Evolutionary conservation across 2,797 vertebrate genomes (phyloP), one percentile per base, ranked within the genome.

Genomic region (Hapalemur alaotrensis): DNA sequence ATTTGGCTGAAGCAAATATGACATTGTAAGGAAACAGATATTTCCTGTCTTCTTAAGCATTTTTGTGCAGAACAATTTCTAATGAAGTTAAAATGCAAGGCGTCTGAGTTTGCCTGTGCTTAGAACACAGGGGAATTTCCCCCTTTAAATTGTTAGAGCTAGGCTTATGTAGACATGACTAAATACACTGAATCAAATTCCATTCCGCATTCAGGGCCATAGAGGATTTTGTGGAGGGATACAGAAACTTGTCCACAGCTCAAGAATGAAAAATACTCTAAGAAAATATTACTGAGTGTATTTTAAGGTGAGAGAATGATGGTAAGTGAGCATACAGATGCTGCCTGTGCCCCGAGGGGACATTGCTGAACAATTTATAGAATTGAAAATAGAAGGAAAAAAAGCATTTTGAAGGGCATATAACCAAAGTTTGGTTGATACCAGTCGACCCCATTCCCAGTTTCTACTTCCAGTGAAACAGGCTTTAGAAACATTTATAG

Each of bases 171-270:
- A 89, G 83, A 93, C 89, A 96, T 91, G 28, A 94, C 69, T 95
- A 95, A 95, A 95, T 43, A 91, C 84, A 97, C 14, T 76, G 67
- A 94, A 89, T 94, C 41, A 50, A 80, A 94, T 96, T 96, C 46
- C 59, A 93, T 69, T 80, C 70, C 32, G 65, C 12, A 38, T 87
- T 90, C 28, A 14, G 46, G 46, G 43, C 23, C 35, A 6, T 7
- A 72, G 46, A 80, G 79, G 35, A 89, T 91, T 95, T 75, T 91
- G 52, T 76, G 41, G 32, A 76, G 72, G 59, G 65, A 54, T 75
- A 82, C 7, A 83, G 50, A 79, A 85, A 61, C 35, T 70, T 86
- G 78, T 75, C 85, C 35, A 72, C 23, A 91, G 46, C n/a, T 83
- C 13, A 20, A 78, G 12, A 86, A 86, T 93, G 7, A 94, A 86